A percentile compares a stretch with the other conserved stretches of the same genome.
phyloP scores from a whole-genome alignment of 1,140 invertebrate species.

The Geopemphigus sp. region DNA sequence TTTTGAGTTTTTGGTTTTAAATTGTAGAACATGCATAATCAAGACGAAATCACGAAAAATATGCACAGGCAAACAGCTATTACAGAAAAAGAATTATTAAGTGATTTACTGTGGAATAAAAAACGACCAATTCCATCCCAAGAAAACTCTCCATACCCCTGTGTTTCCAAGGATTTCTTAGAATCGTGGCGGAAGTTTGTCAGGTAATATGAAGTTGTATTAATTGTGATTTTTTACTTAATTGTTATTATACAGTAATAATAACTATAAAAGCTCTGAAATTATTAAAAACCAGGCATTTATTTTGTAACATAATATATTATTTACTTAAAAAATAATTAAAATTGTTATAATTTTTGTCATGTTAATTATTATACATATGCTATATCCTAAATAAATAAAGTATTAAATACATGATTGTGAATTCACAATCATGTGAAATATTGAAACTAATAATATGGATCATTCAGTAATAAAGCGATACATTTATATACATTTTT shows the following conservation, averaged over 20 bases:
- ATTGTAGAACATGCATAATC: constrained; percentile 51
- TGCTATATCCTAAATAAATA: no score
- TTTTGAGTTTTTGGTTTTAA: background rate
- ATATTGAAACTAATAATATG: no score
- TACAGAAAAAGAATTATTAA: constrained; percentile 51
- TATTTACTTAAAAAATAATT: no score
- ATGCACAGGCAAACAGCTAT: constrained; percentile 50
- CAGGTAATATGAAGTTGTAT: constrained; percentile 50
- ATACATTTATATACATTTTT: no score
- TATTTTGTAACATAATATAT: no score
- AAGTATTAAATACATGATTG: no score
- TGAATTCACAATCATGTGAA: no score
- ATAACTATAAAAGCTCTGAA: no score
- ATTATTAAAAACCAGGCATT: no score
- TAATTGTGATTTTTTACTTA: background rate
- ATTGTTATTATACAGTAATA: background rate
- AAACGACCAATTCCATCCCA: constrained; percentile 48
- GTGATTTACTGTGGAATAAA: constrained; percentile 45
- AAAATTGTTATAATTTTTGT: no score
- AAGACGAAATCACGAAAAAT: constrained; percentile 51
- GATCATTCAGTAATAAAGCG: no score
- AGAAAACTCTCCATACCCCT: constrained; percentile 47
- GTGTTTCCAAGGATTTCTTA: constrained; percentile 51
- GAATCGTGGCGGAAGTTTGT: constrained; percentile 53
- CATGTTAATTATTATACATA: no score